Base-by-base conservation (phyloP, 2,797 vertebrate genomes). In the Aplochiton taeniatus region DNA sequence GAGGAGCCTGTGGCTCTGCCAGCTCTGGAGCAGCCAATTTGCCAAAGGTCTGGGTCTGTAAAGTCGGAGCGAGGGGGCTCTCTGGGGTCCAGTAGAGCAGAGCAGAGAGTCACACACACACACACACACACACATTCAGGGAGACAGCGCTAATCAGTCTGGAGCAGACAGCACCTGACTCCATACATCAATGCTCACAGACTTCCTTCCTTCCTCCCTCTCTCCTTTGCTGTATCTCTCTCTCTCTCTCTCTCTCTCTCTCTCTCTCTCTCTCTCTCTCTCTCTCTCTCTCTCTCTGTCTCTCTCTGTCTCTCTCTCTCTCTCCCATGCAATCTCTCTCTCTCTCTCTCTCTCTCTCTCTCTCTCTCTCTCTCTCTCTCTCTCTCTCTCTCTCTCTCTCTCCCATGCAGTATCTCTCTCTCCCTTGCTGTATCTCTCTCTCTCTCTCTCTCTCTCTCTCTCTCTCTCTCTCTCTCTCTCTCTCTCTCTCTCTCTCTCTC, bases 141-240 rank as follows among this genome's bases (percentile, higher is more conserved):
- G 58, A 78, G 58, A 76, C 54, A 63, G 70, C 31, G 64, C 68
- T 76, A 79, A 79, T 79, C 73, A 79, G 77, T 67, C 63, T 67
- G 64, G 66, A 45, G 62, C 67, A 70, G 67, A 66, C 65, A 66
- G 65, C 20, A 44, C 55, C 69, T 57, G 63, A 61, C 73, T 54
- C 19, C 61, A 73, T 42, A 78, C 61, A 68, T 68, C 70, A 75
- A 64, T 73, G 70, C 31, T 31, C 31, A 31, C 31, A 31, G 31
- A 14, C 49, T 14, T 8, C 43, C 20, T 41, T 1, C 41, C 31
- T 58, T 31, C 42, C 31, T 58, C 56, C 42, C 17, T 19, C 54
- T 56, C 12, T 56, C 54, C 6, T 14, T n/a, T 5, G 7, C 14
- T 57, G 19, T 57, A 12, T 58, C 56, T 58, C 18, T 43, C 45